Conservation (phyloP, 2,113 vertebrate genomes). For the Megaceryle torquata region DNA sequence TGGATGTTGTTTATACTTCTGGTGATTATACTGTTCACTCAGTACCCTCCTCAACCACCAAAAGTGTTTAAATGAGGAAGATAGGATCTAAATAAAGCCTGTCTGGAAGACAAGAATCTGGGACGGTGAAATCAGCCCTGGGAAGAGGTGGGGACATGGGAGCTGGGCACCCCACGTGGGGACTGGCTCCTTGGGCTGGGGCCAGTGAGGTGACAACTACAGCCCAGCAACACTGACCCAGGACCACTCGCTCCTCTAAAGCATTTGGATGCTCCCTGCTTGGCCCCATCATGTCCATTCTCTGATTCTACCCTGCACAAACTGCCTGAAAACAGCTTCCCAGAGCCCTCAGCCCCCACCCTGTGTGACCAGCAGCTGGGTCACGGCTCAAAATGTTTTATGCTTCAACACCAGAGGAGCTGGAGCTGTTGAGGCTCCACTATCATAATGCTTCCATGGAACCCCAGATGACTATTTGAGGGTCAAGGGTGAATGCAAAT, state of each 20-base stretch:
- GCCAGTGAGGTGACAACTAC: background rate
- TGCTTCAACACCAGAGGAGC: accelerated
- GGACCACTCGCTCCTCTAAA: background rate
- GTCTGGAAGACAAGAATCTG: background rate
- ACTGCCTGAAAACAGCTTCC: background rate
- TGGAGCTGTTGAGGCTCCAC: accelerated
- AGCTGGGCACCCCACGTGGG: background rate
- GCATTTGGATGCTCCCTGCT: background rate
- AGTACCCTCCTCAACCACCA: background rate
- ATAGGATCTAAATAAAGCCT: constrained; percentile 9
- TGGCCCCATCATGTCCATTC: background rate
- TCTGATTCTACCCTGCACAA: too few species aligned
- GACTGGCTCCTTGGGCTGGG: background rate
- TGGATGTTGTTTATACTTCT: background rate
- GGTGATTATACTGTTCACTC: background rate
- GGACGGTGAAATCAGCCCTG: background rate
- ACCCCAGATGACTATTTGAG: background rate
- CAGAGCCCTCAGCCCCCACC: too few species aligned
- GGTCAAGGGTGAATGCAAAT: background rate
- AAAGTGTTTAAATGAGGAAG: background rate
- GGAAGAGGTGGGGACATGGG: background rate
- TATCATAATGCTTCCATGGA: background rate
- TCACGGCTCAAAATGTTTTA: accelerated
- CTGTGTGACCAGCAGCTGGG: background rate
- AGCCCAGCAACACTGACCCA: background rate